Base-by-base conservation (phyloP, 2,888 invertebrate genomes). In the Scaptomyza tumidula region DNA sequence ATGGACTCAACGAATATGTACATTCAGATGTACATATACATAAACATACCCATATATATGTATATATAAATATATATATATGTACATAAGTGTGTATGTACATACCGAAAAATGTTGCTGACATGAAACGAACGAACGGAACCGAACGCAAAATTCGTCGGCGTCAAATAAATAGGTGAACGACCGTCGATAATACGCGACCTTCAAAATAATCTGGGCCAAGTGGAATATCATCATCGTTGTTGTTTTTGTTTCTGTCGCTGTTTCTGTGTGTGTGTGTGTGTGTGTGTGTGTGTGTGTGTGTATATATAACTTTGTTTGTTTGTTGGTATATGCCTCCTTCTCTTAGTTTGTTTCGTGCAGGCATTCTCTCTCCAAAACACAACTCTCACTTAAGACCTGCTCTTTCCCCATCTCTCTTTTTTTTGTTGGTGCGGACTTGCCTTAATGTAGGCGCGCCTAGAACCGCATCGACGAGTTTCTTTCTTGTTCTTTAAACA, bases 201-300 rank as follows among this genome's bases (percentile, higher is more conserved):
- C 92, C 92, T 92, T 92, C 91, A 92, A 90, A 89, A 90, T 90
- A 91, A 92, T 92, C 92, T 92, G 92, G 92, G 92, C 92, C 92
- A 92, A 92, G 90, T 91, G 90, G 89, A 91, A 91, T 89, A 80
- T 82, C 78, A 76, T 88, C 78, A 75, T 75, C 66, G 43, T 52
- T 67, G 56, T 44, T 68, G 16, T 33, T 57, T 31, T 41, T 53
- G 43, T 13, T 48, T 37, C 29, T 50, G 27, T 33, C 60, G 54
- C 13, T 64, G 27, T 33, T 13, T 68, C 39, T 52, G 41, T 74
- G 48, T 66, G 61, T 62, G 54, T 31, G 48, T 50, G 31, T 56
- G 58, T 55, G 54, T 35, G 10, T n/a, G n/a, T n/a, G n/a, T n/a
- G n/a, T n/a, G n/a, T n/a, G n/a, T n/a, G n/a, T n/a, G n/a, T n/a